A percentile compares a stretch with the other conserved stretches of the same genome.
Conservation (phyloP, 2,797 vertebrate genomes). For the Allobates femoralis region DNA sequence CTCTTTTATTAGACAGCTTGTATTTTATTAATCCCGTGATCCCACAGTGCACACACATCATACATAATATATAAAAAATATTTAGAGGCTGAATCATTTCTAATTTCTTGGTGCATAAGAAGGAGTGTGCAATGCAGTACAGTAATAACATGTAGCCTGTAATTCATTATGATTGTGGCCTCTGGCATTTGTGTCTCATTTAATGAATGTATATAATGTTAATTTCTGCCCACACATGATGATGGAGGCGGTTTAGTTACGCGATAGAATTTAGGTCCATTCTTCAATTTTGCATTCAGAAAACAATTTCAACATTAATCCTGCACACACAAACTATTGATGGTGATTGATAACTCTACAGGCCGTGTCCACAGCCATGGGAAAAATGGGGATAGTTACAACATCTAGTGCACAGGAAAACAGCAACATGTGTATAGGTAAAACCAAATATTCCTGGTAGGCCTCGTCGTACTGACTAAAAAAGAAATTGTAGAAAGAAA, state of each 20-base stretch:
- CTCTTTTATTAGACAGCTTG: background rate
- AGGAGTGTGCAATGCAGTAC: conserved; percentile 21
- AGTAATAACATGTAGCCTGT: background rate
- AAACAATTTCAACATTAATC: background rate
- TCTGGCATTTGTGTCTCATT: background rate
- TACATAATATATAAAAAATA: conserved; percentile 57
- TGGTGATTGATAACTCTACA: background rate
- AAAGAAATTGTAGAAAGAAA: background rate
- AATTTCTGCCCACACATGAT: conserved; percentile 31
- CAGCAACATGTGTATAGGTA: background rate
- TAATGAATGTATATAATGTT: conserved; percentile 14
- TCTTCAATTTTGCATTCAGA: background rate
- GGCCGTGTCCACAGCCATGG: background rate
- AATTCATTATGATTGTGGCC: background rate
- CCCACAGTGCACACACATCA: background rate
- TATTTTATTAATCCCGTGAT: background rate
- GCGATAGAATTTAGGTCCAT: background rate
- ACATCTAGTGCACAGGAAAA: conserved; percentile 8
- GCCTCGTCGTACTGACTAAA: background rate
- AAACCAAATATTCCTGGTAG: background rate
- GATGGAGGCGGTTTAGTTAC: background rate
- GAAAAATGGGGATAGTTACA: background rate
- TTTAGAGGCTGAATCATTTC: conserved; percentile 60
- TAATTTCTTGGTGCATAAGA: conserved; percentile 66
- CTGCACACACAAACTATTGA: background rate